Conservation (phyloP, 2,113 vertebrate species). For the Ornithorhynchus anatinus region DNA sequence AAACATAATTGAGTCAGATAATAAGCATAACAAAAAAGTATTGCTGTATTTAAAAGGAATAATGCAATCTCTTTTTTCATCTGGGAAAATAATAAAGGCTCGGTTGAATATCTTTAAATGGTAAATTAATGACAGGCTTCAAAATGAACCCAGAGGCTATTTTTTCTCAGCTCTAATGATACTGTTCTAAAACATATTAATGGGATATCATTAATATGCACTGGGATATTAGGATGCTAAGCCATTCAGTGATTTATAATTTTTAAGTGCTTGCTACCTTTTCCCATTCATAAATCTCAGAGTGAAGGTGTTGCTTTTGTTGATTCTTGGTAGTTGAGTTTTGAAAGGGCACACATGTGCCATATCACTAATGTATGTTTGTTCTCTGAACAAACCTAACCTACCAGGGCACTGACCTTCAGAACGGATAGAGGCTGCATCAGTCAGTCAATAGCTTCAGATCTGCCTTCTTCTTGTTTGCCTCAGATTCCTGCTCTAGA, state of each 20-base stretch:
- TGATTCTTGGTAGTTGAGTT: slow-evolving; percentile 16
- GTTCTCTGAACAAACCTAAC: slow-evolving; percentile 29
- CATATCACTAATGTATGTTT: slow-evolving; percentile 15
- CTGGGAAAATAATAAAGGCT: slow-evolving; percentile 21
- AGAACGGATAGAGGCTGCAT: slow-evolving; percentile 23
- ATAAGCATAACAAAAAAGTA: slow-evolving; percentile 39
- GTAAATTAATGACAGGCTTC: slow-evolving; percentile 37
- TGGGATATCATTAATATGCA: slow-evolving; percentile 27
- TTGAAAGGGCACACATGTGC: slow-evolving; percentile 6
- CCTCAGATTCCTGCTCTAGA: slow-evolving; percentile 40
- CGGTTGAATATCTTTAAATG: slow-evolving; percentile 36
- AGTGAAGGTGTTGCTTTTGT: not conserved
- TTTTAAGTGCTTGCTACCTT: slow-evolving; percentile 2
- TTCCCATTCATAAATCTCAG: not conserved
- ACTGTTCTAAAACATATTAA: slow-evolving; percentile 44
- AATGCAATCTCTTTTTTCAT: slow-evolving; percentile 33
- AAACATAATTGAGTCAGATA: slow-evolving; percentile 33
- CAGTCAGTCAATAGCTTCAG: slow-evolving; percentile 36
- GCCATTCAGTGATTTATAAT: no score
- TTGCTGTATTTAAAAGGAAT: slow-evolving; percentile 13
- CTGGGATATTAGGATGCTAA: no score
- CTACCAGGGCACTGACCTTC: not conserved
- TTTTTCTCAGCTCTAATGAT: slow-evolving; percentile 36
- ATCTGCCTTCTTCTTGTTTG: slow-evolving; percentile 38
- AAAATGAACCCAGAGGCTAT: slow-evolving; percentile 39